A percentile compares a stretch with the other conserved stretches of the same genome.
Evolutionary conservation across 2,797 vertebrate genomes (phyloP).

Genomic region (Lacerta agilis): DNA sequence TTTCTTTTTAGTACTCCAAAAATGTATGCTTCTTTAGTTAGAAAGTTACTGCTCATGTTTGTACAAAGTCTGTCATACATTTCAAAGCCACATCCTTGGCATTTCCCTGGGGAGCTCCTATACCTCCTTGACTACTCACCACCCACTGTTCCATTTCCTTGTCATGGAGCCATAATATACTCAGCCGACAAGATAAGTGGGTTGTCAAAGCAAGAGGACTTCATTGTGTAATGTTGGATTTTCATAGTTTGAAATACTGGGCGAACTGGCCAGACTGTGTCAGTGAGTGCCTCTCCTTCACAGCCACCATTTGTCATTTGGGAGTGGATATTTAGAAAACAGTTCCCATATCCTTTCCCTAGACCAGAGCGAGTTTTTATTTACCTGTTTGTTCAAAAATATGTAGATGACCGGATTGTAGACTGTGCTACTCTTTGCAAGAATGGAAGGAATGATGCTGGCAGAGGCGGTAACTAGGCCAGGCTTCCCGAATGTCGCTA

Average conservation of each 20-base stretch:
- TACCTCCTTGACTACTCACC: background rate
- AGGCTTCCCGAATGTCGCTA: constrained; percentile 78
- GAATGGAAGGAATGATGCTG: constrained; percentile 82
- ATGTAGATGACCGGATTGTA: constrained; percentile 86
- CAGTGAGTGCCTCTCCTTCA: background rate
- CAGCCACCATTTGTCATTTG: background rate
- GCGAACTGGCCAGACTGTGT: background rate
- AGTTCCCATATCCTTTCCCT: fast-evolving
- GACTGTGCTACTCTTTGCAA: constrained; percentile 85
- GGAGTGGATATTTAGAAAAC: background rate
- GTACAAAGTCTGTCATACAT: background rate
- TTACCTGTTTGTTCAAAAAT: constrained; percentile 88
- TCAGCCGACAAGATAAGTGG: background rate
- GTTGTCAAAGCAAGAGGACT: background rate
- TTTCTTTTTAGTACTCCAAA: background rate
- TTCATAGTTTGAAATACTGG: background rate
- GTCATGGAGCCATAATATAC: background rate
- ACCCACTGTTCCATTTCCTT: background rate
- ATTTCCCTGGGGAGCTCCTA: background rate
- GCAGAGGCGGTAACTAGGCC: constrained; percentile 77
- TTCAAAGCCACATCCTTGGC: background rate
- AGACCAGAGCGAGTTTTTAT: background rate
- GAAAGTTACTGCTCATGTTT: background rate
- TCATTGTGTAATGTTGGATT: background rate
- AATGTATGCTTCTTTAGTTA: background rate